Evolutionary conservation across 2,797 vertebrate genomes (phyloP).

Genomic region (Nyctalus aviator): DNA sequence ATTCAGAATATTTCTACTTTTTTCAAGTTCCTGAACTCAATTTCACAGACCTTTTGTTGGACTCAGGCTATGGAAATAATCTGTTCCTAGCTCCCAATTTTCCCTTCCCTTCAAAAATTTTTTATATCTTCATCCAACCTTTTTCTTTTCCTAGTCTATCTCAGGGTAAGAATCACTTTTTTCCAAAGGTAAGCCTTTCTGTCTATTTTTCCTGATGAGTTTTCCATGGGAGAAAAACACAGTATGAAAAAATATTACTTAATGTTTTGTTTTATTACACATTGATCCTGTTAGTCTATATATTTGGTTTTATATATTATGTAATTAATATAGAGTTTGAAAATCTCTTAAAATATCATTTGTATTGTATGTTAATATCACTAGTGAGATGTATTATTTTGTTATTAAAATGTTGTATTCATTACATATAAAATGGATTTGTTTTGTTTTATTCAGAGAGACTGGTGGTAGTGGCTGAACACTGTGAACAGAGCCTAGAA

Average conservation of each 20-base stretch:
- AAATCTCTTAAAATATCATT: constrained; percentile 9
- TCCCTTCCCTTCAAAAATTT: not conserved
- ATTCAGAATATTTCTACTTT: constrained; percentile 31
- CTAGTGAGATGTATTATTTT: constrained; percentile 15
- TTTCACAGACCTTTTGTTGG: constrained; percentile 39
- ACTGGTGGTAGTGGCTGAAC: constrained; percentile 97
- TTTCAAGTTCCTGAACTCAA: constrained; percentile 5
- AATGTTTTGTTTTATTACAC: constrained; percentile 7
- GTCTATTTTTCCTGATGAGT: not conserved
- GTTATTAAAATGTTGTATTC: not conserved
- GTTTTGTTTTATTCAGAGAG: constrained; percentile 90
- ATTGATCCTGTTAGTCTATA: not conserved
- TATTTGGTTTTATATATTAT: not conserved
- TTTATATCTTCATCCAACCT: not conserved
- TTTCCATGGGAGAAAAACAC: constrained; percentile 1
- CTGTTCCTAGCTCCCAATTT: constrained; percentile 10
- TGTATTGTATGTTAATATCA: not conserved
- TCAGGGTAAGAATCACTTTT: constrained; percentile 43
- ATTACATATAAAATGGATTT: constrained; percentile 50
- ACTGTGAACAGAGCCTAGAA: constrained; percentile 94
- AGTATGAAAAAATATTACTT: not conserved
- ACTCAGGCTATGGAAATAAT: not conserved
- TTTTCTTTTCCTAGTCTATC: constrained; percentile 26
- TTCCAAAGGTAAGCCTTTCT: constrained; percentile 30
- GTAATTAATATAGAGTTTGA: not conserved